Percentiles rank a stretch among this genome's conserved stretches.
Evolutionary conservation across 2,888 invertebrate species (phyloP).

Genomic region (Erynnis tages): DNA sequence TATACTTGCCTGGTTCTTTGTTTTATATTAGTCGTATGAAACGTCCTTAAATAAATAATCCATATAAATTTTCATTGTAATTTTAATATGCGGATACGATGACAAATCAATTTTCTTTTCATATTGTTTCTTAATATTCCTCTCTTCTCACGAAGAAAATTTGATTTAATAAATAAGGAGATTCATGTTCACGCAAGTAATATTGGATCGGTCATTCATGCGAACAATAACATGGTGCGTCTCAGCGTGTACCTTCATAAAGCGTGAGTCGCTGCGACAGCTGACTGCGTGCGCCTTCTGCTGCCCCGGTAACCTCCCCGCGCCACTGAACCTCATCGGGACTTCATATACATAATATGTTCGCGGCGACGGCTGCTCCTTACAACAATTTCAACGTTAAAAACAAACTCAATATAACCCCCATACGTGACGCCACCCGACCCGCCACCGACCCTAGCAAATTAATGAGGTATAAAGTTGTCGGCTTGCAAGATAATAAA

Average conservation of each 20-base stretch:
- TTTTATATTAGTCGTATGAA: too few relatives aligned
- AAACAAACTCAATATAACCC: conserved; percentile 32
- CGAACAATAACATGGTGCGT: conserved; percentile 39
- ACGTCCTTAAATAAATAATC: too few relatives aligned
- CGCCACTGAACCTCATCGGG: conserved; percentile 18
- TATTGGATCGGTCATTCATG: conserved; percentile 30
- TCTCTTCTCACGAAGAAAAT: too few relatives aligned
- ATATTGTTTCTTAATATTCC: too few relatives aligned
- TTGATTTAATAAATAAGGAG: not conserved
- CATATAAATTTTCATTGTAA: too few relatives aligned
- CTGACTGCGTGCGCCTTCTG: conserved; percentile 41
- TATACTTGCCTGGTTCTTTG: too few relatives aligned
- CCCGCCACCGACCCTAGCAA: conserved; percentile 27
- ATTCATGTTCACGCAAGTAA: not conserved
- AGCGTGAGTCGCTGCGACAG: conserved; percentile 48
- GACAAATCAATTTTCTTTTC: too few relatives aligned
- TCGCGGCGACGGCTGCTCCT: conserved; percentile 38
- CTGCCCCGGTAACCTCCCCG: conserved; percentile 29
- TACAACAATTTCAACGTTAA: conserved; percentile 28
- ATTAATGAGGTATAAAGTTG: conserved; percentile 43
- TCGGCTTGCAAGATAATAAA: conserved; percentile 40
- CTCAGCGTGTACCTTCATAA: conserved; percentile 35
- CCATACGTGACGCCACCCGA: not conserved
- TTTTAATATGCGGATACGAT: too few relatives aligned
- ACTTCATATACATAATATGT: conserved; percentile 30